Evolutionary conservation across 2,113 vertebrate species (phyloP).

Genomic region (Protobothrops flavoviridis): DNA sequence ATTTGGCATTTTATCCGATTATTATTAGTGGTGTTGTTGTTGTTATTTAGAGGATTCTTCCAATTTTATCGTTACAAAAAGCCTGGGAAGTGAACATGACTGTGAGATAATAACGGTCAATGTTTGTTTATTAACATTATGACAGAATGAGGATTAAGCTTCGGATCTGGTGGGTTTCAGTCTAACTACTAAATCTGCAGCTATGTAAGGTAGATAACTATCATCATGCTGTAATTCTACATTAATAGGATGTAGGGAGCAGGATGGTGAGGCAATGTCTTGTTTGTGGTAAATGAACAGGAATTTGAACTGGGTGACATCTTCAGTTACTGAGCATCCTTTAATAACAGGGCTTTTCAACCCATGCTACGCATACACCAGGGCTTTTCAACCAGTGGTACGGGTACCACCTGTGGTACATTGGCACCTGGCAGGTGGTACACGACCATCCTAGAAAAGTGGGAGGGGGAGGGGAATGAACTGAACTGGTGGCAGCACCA

Average conservation of each 20-base stretch:
- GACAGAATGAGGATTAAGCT: not conserved
- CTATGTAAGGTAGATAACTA: not conserved
- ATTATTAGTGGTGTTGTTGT: not conserved
- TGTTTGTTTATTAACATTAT: not conserved
- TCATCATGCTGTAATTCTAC: not conserved
- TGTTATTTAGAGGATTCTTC: not conserved
- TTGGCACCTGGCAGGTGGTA: too few species aligned
- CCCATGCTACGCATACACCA: too few species aligned
- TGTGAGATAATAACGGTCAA: not conserved
- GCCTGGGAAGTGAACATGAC: not conserved
- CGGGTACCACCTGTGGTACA: too few species aligned
- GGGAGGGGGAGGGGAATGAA: too few species aligned
- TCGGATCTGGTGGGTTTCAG: not conserved
- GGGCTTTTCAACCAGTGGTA: too few species aligned
- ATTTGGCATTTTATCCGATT: not conserved
- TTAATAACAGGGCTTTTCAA: too few species aligned
- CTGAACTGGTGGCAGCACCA: too few species aligned
- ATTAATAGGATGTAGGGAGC: not conserved
- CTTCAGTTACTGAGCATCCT: not conserved
- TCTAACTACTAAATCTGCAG: not conserved
- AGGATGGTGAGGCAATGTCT: not conserved
- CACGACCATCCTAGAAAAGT: too few species aligned
- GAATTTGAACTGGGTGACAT: not conserved
- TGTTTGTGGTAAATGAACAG: not conserved
- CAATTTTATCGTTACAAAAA: not conserved